Base-by-base conservation (phyloP, 2,113 vertebrate genomes). In the Mus spicilegus region DNA sequence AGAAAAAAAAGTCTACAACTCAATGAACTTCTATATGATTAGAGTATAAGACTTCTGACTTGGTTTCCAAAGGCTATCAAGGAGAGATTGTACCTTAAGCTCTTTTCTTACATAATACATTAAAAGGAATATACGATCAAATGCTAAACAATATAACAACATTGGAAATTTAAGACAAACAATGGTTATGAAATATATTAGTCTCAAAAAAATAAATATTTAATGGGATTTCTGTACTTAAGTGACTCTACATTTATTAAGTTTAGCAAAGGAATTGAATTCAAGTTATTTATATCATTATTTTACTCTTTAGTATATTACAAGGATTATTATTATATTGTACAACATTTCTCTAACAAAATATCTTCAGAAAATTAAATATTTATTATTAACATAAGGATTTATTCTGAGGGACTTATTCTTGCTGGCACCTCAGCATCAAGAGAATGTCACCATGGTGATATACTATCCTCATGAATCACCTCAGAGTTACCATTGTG, bases 401-500 rank as follows among this genome's bases (percentile, higher is more conserved):
- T 58, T 91, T 96, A 82, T 28, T 82, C 80, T 85, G 46, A 91
- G 33, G 24, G 78, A 95, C 97, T 51, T 87, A 82, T 97, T 97
- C 42, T 93, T 92, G 56, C 72, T 94, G 77, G 81, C 46, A 97
- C 65, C 95, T 92, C 69, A 88, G 70, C 70, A 95, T 95, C 93
- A 95, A 24, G 82, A 86, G 30, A 72, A 87, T 2, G 2, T 90
- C 96, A 97, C 63, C 1, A 51, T 28, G 56, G 87, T 98, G 94
- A 97, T 96, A 19, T 91, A 97, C 78, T 84, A 33, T 51, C 61
- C 58, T 87, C 90, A 96, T 98, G 97, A 97, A 97, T 98, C 95
- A 96, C 77, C 89, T 88, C 78, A 93, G 81, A 69, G 63, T 81
- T 91, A 96, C 51, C 90, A 87, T 94, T 91, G 91, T 87, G 67